These are phyloP conservation scores for Scolopax rusticola DNA, from an alignment of 2,797 vertebrate genomes.

Conservation along the genomic window DNA sequence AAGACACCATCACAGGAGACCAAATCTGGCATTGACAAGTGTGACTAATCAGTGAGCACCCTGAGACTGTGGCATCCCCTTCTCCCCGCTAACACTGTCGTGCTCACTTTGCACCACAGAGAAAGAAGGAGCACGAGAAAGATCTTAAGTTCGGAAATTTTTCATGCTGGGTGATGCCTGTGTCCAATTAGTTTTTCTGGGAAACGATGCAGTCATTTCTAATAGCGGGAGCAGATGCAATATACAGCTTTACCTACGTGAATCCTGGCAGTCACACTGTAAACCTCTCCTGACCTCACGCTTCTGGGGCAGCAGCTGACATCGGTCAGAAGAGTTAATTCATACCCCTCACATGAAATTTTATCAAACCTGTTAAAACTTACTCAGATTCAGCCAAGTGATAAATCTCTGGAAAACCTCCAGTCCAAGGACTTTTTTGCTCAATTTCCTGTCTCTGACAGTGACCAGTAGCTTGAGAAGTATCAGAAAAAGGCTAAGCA, in stretches of 20 bases:
- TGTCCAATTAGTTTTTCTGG: not conserved
- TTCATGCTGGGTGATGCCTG: not conserved
- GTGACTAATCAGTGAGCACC: not conserved
- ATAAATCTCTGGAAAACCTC: slow-evolving; percentile 33
- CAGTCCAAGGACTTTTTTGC: not conserved
- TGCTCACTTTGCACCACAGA: not conserved
- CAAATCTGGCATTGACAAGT: not conserved
- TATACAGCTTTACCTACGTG: not conserved
- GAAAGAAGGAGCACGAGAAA: not conserved
- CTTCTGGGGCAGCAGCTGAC: not conserved
- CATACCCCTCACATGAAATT: not conserved
- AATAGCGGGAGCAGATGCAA: slow-evolving; percentile 18
- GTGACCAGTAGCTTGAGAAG: not conserved
- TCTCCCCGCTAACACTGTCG: not conserved
- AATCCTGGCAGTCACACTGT: slow-evolving; percentile 10
- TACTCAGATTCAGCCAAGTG: slow-evolving; percentile 4
- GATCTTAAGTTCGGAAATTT: not conserved
- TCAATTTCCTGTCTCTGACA: slow-evolving; percentile 28
- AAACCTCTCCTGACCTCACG: not conserved
- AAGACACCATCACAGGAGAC: not conserved
- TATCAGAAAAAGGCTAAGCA: not conserved
- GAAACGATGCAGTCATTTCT: not conserved
- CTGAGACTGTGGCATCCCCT: not conserved
- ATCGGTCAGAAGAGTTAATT: not conserved
- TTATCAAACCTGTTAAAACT: slow-evolving; percentile 24